Percentiles rank a stretch among this genome's conserved stretches.
These are phyloP conservation scores for Abscondita cerata DNA, from an alignment of 2,888 invertebrate genomes.

Conservation along the genomic window DNA sequence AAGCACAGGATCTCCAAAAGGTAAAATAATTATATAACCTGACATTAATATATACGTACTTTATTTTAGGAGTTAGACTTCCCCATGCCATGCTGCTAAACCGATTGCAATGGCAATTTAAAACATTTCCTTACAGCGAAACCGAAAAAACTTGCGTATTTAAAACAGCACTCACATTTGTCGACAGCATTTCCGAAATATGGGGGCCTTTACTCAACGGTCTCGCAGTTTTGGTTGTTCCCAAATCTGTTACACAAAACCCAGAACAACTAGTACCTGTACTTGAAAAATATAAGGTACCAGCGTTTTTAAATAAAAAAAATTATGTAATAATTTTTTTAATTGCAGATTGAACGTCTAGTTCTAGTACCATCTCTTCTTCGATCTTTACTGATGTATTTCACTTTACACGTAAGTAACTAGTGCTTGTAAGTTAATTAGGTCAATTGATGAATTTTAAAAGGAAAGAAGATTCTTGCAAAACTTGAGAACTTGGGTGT, in stretches of 20 bases:
- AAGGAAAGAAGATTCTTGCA: constrained; percentile 62
- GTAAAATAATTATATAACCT: constrained; percentile 54
- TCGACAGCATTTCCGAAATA: constrained; percentile 87
- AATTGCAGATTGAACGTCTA: constrained; percentile 74
- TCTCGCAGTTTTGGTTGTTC: constrained; percentile 73
- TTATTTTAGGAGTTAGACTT: constrained; percentile 74
- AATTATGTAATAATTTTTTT: constrained; percentile 3
- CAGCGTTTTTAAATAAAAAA: constrained; percentile 17
- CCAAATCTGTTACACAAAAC: constrained; percentile 76
- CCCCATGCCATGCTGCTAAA: constrained; percentile 80
- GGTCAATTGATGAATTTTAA: constrained; percentile 15
- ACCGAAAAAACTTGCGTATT: constrained; percentile 79
- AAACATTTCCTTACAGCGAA: constrained; percentile 74
- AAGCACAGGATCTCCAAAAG: constrained; percentile 89
- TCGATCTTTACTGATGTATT: constrained; percentile 77
- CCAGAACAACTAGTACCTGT: constrained; percentile 75
- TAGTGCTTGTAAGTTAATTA: background rate
- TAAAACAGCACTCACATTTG: constrained; percentile 91
- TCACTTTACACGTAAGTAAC: constrained; percentile 63
- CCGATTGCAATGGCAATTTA: constrained; percentile 89
- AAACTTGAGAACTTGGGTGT: constrained; percentile 78
- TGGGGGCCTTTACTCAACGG: constrained; percentile 85
- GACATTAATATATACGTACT: background rate
- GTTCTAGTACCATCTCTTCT: constrained; percentile 86
- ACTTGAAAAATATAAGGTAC: constrained; percentile 74